phyloP scores from a whole-genome alignment of 2,888 invertebrate species.

The Netelia melanura region DNA sequence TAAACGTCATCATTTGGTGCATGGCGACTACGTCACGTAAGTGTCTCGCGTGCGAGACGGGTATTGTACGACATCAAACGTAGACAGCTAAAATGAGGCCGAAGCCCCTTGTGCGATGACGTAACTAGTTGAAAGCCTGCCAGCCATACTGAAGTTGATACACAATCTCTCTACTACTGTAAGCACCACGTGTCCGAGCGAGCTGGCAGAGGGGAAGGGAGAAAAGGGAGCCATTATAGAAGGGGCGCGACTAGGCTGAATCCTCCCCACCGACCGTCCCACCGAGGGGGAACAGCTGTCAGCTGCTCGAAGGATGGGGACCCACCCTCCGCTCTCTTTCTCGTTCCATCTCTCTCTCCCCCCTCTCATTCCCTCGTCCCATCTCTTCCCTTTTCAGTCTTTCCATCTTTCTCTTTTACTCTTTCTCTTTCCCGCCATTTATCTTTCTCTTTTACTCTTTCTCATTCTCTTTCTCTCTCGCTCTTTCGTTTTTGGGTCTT shows the following conservation, averaged over 20 bases:
- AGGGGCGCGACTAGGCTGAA: constrained; percentile 85
- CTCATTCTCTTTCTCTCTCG: constrained; percentile 65
- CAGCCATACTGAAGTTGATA: constrained; percentile 81
- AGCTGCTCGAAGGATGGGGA: constrained; percentile 81
- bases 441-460: constrained; percentile 59
- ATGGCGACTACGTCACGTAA: constrained; percentile 15
- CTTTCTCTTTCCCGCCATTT: constrained; percentile 44
- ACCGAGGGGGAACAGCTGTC: constrained; percentile 84
- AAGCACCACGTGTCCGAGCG: constrained; percentile 53
- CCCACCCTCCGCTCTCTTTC: constrained; percentile 77
- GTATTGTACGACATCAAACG: constrained; percentile 58
- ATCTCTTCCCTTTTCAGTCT: constrained; percentile 69
- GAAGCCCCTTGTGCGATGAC: constrained; percentile 58
- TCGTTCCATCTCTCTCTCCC: constrained; percentile 45
- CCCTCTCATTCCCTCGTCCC: constrained; percentile 68
- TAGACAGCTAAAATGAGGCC: too few species aligned
- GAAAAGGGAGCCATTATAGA: constrained; percentile 85
- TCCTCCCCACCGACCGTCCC: constrained; percentile 85
- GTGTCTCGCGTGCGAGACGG: neutral
- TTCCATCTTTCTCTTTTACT: constrained; percentile 54
- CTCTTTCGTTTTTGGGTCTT: constrained; percentile 70
- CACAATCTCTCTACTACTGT: constrained; percentile 6
- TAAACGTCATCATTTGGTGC: too few species aligned
- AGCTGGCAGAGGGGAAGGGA: constrained; percentile 82
- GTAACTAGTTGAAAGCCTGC: constrained; percentile 71